Evolutionary conservation across 2,113 vertebrate species (phyloP).

Genomic region (Atractosteus spatula): DNA sequence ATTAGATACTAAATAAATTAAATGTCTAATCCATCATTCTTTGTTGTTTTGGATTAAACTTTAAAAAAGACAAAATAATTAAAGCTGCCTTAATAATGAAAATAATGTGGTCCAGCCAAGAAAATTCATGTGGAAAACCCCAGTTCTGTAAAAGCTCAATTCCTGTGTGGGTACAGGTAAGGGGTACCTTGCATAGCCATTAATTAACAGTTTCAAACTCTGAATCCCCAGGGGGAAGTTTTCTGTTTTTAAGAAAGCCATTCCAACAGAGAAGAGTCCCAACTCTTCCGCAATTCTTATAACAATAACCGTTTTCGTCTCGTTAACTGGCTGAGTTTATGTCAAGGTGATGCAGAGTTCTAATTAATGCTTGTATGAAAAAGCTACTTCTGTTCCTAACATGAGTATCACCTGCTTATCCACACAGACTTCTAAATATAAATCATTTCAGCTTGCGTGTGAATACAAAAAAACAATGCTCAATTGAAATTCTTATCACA

Average conservation of each 20-base stretch:
- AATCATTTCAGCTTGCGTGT: no score
- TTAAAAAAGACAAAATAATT: conserved; percentile 40
- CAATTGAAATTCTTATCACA: background rate
- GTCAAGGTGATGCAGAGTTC: background rate
- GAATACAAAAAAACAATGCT: background rate
- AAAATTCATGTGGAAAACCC: conserved; percentile 13
- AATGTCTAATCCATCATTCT: conserved; percentile 23
- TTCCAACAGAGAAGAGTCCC: no score
- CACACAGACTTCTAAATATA: no score
- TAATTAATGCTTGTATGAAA: background rate
- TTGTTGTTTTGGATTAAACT: conserved; percentile 24
- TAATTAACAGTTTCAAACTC: conserved; percentile 4
- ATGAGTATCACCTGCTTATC: no score
- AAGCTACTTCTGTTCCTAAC: background rate
- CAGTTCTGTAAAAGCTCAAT: background rate
- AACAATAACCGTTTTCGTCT: no score
- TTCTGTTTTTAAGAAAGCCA: background rate
- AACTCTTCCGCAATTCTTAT: no score
- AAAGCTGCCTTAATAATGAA: conserved; percentile 35
- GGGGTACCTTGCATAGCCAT: conserved; percentile 30
- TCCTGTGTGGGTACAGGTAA: conserved; percentile 17
- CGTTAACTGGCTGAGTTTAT: no score
- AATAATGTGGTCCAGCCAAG: conserved; percentile 34
- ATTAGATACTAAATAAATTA: conserved; percentile 42
- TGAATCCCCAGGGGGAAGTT: background rate